Conservation (phyloP, 2,113 vertebrate species). For the Ptilorrhoa leucosticta region DNA sequence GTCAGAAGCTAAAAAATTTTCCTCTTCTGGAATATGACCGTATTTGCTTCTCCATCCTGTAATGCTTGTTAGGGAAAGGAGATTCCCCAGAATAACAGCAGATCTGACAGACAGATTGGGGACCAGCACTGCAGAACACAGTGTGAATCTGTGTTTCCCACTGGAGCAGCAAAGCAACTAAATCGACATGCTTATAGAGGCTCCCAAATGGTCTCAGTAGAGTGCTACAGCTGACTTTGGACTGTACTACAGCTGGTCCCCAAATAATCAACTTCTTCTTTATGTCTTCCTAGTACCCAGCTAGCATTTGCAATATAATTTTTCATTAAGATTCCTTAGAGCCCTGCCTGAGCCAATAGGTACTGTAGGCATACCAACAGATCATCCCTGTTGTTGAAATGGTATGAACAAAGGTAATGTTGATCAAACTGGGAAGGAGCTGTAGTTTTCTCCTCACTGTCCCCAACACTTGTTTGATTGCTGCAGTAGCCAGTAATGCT, state of each 20-base stretch:
- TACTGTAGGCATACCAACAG: background rate
- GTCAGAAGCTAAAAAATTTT: background rate
- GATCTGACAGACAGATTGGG: background rate
- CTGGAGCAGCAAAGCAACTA: background rate
- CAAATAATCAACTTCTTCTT: background rate
- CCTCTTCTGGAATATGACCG: background rate
- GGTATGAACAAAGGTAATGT: accelerated
- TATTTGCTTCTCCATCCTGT: background rate
- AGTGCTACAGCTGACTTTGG: background rate
- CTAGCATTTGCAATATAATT: background rate
- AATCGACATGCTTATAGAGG: background rate
- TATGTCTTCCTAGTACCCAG: background rate
- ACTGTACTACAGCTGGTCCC: background rate
- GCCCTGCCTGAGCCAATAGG: background rate
- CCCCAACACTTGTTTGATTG: background rate
- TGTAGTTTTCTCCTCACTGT: background rate
- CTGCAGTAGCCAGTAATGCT: background rate
- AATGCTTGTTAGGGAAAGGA: conserved; percentile 12
- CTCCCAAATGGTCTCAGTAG: conserved; percentile 2
- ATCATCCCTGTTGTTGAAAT: accelerated
- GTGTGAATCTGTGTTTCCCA: conserved; percentile 25
- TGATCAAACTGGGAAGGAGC: background rate
- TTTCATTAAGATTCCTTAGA: background rate
- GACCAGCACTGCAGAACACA: background rate
- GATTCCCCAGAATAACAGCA: background rate